Conservation (phyloP, 2,888 invertebrate genomes). For the Agonopterix heracliana region DNA sequence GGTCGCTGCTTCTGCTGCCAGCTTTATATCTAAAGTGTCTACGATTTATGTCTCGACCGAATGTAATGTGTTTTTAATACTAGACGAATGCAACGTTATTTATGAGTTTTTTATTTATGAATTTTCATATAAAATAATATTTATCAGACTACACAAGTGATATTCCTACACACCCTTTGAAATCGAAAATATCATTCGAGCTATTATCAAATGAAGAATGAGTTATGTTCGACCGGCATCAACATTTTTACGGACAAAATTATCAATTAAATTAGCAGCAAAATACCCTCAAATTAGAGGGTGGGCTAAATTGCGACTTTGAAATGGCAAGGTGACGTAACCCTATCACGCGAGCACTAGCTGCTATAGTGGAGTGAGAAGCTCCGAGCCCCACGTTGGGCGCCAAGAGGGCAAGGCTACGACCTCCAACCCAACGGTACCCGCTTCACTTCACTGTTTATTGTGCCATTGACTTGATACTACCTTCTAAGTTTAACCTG, state of each 20-base stretch:
- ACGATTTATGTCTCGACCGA: slow-evolving; percentile 7
- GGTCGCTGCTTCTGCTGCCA: slow-evolving; percentile 10
- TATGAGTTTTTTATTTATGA: no score
- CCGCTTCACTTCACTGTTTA: slow-evolving; percentile 15
- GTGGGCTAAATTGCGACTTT: no score
- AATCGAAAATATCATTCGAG: no score
- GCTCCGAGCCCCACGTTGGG: slow-evolving; percentile 28
- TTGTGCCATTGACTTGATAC: slow-evolving; percentile 8
- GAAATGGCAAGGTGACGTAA: slow-evolving; percentile 32
- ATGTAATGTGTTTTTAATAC: slow-evolving; percentile 23
- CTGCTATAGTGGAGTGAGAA: slow-evolving; percentile 10
- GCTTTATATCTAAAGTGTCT: no score
- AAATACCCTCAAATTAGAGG: no score
- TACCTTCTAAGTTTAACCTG: background rate
- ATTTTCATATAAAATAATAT: no score
- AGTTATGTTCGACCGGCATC: no score
- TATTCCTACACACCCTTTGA: no score
- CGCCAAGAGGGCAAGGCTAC: slow-evolving; percentile 47
- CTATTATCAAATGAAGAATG: no score
- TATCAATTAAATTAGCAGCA: no score
- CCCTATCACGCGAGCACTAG: slow-evolving; percentile 30
- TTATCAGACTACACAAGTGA: no score
- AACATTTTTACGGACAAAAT: no score
- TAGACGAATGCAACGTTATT: background rate
- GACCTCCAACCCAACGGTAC: slow-evolving; percentile 28